Percentiles rank a stretch among this genome's conserved stretches.
Conservation (phyloP, 2,797 vertebrate species). For the Miichthys miiuy region DNA sequence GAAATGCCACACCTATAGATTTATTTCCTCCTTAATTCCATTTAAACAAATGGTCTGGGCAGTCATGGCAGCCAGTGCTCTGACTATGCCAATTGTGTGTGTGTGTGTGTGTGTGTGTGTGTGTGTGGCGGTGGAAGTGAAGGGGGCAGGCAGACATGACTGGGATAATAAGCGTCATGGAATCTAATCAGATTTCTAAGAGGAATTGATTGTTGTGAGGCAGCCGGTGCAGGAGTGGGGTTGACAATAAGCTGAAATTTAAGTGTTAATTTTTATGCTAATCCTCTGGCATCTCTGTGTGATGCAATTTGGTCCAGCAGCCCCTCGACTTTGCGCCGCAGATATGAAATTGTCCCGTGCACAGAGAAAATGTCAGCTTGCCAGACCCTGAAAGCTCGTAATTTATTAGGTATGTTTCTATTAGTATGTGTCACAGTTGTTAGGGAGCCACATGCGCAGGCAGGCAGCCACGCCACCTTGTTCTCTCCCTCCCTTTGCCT, state of each 20-base stretch:
- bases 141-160: slow-evolving; percentile 95
- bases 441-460: slow-evolving; percentile 89
- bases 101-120: slow-evolving; percentile 28
- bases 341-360: slow-evolving; percentile 99
- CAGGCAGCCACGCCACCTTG: slow-evolving; percentile 64
- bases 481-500: slow-evolving; percentile 45
- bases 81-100: slow-evolving; percentile 50
- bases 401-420: slow-evolving; percentile 99
- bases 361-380: slow-evolving; percentile 99
- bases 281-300: slow-evolving; percentile 97
- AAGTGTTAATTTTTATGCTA: slow-evolving; percentile 99
- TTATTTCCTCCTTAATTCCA: slow-evolving; percentile 95
- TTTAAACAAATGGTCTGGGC: slow-evolving; percentile 95
- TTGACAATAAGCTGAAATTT: slow-evolving; percentile 99
- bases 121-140: slow-evolving; percentile 76
- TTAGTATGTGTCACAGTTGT: slow-evolving; percentile 99
- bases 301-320: slow-evolving; percentile 95
- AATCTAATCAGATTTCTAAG: slow-evolving; percentile 99
- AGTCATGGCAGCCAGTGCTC: slow-evolving; percentile 64
- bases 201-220: slow-evolving; percentile 99
- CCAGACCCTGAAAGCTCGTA: slow-evolving; percentile 99
- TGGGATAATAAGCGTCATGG: slow-evolving; percentile 99
- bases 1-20: slow-evolving; percentile 96
- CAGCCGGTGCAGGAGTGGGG: slow-evolving; percentile 95
- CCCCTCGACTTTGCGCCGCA: slow-evolving; percentile 87